Percentiles rank a stretch among this genome's conserved stretches.
phyloP scores from a whole-genome alignment of 2,888 invertebrate species.

The Teinopalpus imperialis region DNA sequence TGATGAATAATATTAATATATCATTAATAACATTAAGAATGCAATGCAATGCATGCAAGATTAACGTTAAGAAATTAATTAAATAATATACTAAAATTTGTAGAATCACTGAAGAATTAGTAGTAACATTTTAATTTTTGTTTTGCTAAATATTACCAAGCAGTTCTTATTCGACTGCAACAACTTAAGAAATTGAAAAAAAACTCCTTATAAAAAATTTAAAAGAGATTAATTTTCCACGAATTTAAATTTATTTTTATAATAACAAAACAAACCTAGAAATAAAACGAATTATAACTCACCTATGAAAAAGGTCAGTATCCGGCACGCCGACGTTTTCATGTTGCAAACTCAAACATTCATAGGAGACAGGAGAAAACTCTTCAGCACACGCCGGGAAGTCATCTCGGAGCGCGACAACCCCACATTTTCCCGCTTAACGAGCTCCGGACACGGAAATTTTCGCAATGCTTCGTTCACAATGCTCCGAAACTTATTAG shows the following conservation, averaged over 20 bases:
- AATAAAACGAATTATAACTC: slow-evolving; percentile 15
- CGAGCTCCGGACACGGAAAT: slow-evolving; percentile 30
- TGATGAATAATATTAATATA: too few relatives aligned
- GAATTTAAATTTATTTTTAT: not conserved
- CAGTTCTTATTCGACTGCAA: too few relatives aligned
- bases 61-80: too few relatives aligned
- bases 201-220: too few relatives aligned
- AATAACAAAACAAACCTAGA: not conserved
- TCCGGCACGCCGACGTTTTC: slow-evolving; percentile 18
- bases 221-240: too few relatives aligned
- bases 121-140: too few relatives aligned
- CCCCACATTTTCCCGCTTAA: slow-evolving; percentile 44
- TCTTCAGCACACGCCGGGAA: slow-evolving; percentile 30
- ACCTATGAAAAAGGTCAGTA: slow-evolving; percentile 29
- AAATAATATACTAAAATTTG: too few relatives aligned
- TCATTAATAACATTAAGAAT: too few relatives aligned
- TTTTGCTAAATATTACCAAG: too few relatives aligned
- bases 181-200: too few relatives aligned
- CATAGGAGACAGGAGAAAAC: slow-evolving; percentile 5
- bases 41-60: too few relatives aligned
- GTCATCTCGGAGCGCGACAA: slow-evolving; percentile 43
- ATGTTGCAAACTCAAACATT: slow-evolving; percentile 15
- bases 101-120: too few relatives aligned
- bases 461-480: slow-evolving; percentile 47
- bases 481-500: slow-evolving; percentile 54